Conservation (phyloP, 2,888 invertebrate species). For the Napeogenes inachia region DNA sequence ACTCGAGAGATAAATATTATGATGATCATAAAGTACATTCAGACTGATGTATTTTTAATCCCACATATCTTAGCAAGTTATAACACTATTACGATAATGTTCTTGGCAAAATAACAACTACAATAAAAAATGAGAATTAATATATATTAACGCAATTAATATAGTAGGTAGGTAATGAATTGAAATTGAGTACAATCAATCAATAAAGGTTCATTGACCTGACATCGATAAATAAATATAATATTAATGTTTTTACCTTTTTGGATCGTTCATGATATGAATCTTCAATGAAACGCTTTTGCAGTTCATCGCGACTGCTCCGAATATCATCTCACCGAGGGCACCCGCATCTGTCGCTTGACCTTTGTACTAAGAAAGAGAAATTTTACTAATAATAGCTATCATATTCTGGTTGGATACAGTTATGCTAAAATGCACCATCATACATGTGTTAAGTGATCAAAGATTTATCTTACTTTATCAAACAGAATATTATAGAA, state of each 20-base stretch:
- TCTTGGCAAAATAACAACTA: neutral
- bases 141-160: neutral
- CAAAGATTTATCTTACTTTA: no score
- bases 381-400: no score
- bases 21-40: neutral
- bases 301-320: constrained; percentile 92
- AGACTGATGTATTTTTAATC: neutral
- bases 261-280: constrained; percentile 79
- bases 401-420: no score
- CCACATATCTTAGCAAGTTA: neutral
- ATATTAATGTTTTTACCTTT: constrained; percentile 50
- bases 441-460: no score
- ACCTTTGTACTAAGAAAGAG: constrained; percentile 77
- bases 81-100: neutral
- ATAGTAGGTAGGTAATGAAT: no score
- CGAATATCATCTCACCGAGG: constrained; percentile 95
- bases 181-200: no score
- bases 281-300: constrained; percentile 92
- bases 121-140: neutral
- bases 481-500: no score
- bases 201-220: no score
- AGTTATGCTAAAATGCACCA: no score
- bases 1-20: neutral
- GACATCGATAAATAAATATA: neutral
- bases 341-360: constrained; percentile 82